Evolutionary conservation across 2,888 invertebrate genomes (phyloP).

Genomic region (Himalopsyche kuldschensis): DNA sequence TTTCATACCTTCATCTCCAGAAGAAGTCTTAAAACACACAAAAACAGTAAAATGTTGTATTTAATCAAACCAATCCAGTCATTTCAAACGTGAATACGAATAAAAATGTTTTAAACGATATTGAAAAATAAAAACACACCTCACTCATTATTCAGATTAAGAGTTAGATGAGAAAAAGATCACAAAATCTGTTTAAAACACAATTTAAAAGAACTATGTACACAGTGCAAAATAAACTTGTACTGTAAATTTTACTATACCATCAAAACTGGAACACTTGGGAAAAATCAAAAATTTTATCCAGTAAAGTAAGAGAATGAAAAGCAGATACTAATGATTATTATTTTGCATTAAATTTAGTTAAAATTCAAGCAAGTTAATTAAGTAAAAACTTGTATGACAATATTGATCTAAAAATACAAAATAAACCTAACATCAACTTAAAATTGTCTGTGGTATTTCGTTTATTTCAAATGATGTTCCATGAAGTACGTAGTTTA

Average conservation of each 20-base stretch:
- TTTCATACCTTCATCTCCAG: not conserved
- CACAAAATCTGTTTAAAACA: not conserved
- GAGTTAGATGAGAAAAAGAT: not conserved
- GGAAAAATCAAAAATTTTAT: too few relatives aligned
- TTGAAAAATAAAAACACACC: not conserved
- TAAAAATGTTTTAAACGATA: not conserved
- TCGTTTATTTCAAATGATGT: too few relatives aligned
- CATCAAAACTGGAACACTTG: too few relatives aligned
- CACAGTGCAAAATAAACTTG: not conserved
- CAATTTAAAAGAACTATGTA: not conserved
- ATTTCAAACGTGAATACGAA: not conserved
- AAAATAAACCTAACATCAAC: too few relatives aligned
- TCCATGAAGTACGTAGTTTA: not conserved
- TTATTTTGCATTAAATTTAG: too few relatives aligned
- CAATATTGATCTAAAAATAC: too few relatives aligned
- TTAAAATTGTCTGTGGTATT: too few relatives aligned
- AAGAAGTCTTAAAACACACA: not conserved
- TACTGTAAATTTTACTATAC: too few relatives aligned
- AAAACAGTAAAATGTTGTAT: not conserved
- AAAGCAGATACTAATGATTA: too few relatives aligned
- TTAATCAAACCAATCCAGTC: not conserved
- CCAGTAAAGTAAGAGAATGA: too few relatives aligned
- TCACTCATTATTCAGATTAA: not conserved
- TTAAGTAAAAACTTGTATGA: too few relatives aligned
- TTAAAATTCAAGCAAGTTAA: too few relatives aligned